These are phyloP conservation scores for Capreolus pygargus DNA, from an alignment of 2,113 vertebrate genomes.

Conservation along the genomic window DNA sequence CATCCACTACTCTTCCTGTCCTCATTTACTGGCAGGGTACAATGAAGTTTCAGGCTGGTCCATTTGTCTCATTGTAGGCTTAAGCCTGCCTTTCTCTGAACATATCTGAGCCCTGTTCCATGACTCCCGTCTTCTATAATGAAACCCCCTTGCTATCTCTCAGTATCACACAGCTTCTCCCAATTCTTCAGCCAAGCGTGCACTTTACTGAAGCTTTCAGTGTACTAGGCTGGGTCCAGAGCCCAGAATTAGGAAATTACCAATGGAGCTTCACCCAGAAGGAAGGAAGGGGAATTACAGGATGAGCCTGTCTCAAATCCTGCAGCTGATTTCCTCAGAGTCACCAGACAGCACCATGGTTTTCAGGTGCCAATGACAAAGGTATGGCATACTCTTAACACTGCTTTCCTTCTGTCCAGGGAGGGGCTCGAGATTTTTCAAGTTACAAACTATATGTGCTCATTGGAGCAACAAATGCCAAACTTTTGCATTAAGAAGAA, in stretches of 20 bases:
- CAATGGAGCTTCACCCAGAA: neutral
- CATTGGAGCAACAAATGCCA: constrained; percentile 1
- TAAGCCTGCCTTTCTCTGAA: neutral
- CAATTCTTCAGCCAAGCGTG: neutral
- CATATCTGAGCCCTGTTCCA: neutral
- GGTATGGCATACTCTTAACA: neutral
- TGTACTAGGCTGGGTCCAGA: neutral
- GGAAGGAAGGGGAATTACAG: neutral
- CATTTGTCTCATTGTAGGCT: neutral
- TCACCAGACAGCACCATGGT: neutral
- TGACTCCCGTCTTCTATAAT: neutral
- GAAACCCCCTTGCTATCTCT: neutral
- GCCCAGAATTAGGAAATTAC: neutral
- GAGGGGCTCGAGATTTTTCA: neutral
- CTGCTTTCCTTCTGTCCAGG: neutral
- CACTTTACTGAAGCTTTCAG: neutral
- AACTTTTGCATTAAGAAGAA: constrained; percentile 37
- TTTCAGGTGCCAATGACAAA: neutral
- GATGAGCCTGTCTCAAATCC: neutral
- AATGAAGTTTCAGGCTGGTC: neutral
- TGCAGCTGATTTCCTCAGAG: neutral
- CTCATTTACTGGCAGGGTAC: neutral
- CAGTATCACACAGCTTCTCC: neutral
- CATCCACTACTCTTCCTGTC: neutral
- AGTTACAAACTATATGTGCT: neutral